Base-by-base conservation (phyloP, 2,888 invertebrate species). In the Caenorhabditis japonica region DNA sequence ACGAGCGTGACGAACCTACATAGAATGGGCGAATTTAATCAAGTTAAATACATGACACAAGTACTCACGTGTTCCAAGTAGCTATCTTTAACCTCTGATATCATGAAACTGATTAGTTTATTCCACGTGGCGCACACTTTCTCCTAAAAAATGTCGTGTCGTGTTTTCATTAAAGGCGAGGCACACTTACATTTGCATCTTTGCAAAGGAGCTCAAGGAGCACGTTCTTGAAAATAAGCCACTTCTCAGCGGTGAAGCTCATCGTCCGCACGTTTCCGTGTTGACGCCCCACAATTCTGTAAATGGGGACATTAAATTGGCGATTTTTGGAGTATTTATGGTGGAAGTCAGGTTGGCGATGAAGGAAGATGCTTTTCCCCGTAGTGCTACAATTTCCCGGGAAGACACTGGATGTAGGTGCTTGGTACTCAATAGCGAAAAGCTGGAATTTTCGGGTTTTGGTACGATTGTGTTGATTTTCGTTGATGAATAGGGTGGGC, bases 1-100 rank as follows among this genome's bases (percentile, higher is more conserved):
- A 19, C 85, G 77, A n/a, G 83, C 75, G 23, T 80, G 81, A 33
- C 84, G 84, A 53, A 84, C 82, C 83, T 83, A n/a, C n/a, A n/a
- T n/a, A 53, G 39, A 73, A 69, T 36, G 27, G 33, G 15, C 3
- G 10, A 27, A n/a, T n/a, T n/a, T n/a, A n/a, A n/a, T n/a, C n/a
- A n/a, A n/a, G n/a, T n/a, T n/a, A n/a, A n/a, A n/a, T n/a, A n/a
- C n/a, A n/a, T n/a, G n/a, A n/a, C n/a, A n/a, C n/a, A n/a, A 17
- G 1, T 15, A 46, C 80, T 75, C 36, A 84, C 84, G 49, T 85
- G 84, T 44, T 84, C 80, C 51, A 85, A 62, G 49, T 83, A 85
- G 47, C 85, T 83, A 72, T 85, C 84, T 60, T 85, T 85, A 61
- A 85, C 77, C 56, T 85, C 85, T 41, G 75, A 85, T 61, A 85